These are phyloP conservation scores for Parauchenoglanis punctatus DNA, from an alignment of 2,797 vertebrate species.

Conservation along the genomic window DNA sequence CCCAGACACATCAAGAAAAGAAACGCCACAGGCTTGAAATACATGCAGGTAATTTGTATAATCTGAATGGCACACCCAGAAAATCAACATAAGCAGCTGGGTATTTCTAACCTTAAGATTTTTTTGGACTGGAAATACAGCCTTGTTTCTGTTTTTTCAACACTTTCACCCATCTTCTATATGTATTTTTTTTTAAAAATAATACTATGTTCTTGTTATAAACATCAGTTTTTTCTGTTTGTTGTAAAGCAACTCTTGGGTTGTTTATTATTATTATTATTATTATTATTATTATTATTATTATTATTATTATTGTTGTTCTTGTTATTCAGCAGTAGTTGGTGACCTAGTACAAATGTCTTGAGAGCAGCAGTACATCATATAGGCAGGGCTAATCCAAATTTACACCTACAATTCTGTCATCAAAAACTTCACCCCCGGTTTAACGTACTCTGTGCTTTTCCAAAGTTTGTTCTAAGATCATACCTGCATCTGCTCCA, in stretches of 20 bases:
- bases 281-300: neutral
- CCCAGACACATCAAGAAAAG: neutral
- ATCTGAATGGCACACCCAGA: conserved; percentile 4
- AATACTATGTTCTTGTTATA: neutral
- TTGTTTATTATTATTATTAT: neutral
- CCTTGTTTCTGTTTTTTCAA: neutral
- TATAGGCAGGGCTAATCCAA: neutral
- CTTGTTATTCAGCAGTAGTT: neutral
- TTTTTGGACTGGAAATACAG: neutral
- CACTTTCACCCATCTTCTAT: neutral
- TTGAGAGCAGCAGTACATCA: neutral
- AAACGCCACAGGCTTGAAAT: neutral
- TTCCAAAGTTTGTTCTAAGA: neutral
- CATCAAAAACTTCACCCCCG: neutral
- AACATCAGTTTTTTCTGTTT: neutral
- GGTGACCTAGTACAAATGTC: neutral
- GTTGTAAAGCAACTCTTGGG: too few relatives aligned
- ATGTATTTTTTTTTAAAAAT: neutral
- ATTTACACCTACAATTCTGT: neutral
- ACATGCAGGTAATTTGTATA: conserved; percentile 7
- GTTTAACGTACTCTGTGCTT: neutral
- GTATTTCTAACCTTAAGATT: too few relatives aligned
- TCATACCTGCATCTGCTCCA: conserved; percentile 96
- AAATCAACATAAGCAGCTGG: conserved; percentile 4
- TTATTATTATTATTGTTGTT: conserved; percentile 1